phyloP scores from a whole-genome alignment of 2,113 vertebrate species.

The Corythornis vintsioides region DNA sequence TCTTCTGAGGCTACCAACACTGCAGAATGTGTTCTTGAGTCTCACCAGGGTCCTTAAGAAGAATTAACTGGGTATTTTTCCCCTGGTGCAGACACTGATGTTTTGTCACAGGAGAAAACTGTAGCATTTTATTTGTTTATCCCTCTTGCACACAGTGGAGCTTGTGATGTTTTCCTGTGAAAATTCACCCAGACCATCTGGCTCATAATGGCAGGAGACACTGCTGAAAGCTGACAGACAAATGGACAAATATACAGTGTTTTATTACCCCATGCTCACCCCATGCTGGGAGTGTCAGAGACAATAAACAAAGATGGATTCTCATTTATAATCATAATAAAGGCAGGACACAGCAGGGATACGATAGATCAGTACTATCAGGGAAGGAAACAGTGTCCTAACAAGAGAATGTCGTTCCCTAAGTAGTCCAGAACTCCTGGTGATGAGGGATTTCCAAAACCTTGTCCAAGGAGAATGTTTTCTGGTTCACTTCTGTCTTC shows the following conservation, averaged over 20 bases:
- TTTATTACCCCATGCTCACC: background rate
- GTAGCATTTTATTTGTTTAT: background rate
- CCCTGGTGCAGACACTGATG: constrained; percentile 9
- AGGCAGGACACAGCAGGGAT: background rate
- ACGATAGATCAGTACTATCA: background rate
- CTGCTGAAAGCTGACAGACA: background rate
- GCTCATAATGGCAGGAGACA: background rate
- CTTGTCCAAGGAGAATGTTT: background rate
- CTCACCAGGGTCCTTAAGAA: constrained; percentile 22
- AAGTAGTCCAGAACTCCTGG: background rate
- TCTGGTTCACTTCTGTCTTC: background rate
- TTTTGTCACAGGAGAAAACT: constrained; percentile 16
- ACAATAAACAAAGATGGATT: background rate
- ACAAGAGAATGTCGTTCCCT: background rate
- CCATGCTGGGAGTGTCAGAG: background rate
- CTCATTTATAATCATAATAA: background rate
- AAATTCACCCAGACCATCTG: background rate
- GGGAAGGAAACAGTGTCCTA: background rate
- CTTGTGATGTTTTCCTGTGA: background rate
- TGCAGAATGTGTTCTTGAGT: constrained; percentile 15
- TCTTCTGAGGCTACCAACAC: constrained; percentile 37
- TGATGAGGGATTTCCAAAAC: background rate
- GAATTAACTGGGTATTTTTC: constrained; percentile 27
- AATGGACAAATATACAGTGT: background rate
- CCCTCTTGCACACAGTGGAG: background rate